Base-by-base conservation (phyloP, 35 echinoderm and acorn worm genomes). In the Strongylocentrotus purpuratus region DNA sequence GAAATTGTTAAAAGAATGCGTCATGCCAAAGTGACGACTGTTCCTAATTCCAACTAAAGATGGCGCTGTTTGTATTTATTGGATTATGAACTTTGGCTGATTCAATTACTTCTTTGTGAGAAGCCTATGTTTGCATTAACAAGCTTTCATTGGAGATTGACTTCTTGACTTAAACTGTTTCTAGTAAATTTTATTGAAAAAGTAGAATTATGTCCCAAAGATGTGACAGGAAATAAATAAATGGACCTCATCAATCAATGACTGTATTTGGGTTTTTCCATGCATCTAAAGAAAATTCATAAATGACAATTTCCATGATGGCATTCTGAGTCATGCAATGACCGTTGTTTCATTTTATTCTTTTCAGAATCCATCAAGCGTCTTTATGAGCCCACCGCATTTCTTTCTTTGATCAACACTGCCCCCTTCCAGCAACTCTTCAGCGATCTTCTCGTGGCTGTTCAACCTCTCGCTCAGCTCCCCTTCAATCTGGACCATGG, bases 401-500 rank as follows among this genome's bases (percentile, higher is more conserved):
- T 98, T 89, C 94, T 98, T 22, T 95, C 92, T 94, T 86, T 98
- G n/a, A 97, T 96, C 96, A 97, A 98, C 94, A 95, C 90, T n/a
- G 95, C 96, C 33, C 95, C 96, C 41, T 97, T 95, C 71, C 17
- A 46, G 4, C 94, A 95, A 61, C 94, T 98, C 93, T 97, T 97
- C 86, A 61, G 94, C n/a, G 92, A 96, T 55, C 96, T 98, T 46
- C 50, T 98, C 22, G 59, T 96, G 20, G 96, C 95, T 86, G 46
- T 98, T 94, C 95, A 95, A 91, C 97, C 95, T 86, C 95, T 98
- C 33, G 94, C 96, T 50, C 47, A 92, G 61, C 96, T 97, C 65
- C 95, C 95, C 95, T 98, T 98, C 94, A 94, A 94, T 85, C 90
- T 98, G 20, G 97, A 98, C 94, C 96, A 98, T 88, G 87, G 86